These are phyloP conservation scores for Pelecanus crispus DNA, from an alignment of 2,113 vertebrate genomes.

Conservation along the genomic window DNA sequence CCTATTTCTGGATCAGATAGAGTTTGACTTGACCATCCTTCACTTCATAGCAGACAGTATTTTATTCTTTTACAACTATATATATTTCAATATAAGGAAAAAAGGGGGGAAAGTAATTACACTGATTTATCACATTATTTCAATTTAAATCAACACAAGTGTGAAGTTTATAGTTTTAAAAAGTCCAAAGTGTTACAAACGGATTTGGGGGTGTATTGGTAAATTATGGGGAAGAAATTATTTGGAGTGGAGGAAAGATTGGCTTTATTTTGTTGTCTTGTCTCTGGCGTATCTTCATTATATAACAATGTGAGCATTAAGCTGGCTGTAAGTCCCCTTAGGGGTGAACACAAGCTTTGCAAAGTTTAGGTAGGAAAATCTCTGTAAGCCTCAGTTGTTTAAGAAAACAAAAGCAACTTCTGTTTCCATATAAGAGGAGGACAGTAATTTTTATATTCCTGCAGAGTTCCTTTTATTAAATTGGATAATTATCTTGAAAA, in stretches of 20 bases:
- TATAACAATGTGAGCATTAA: not conserved
- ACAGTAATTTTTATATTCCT: not conserved
- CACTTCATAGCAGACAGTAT: not conserved
- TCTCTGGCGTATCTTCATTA: not conserved
- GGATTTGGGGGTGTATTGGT: not conserved
- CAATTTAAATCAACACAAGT: not conserved
- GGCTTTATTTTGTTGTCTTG: not conserved
- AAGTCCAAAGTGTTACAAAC: not conserved
- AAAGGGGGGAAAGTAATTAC: not conserved
- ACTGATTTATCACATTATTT: not conserved
- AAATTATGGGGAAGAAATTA: not conserved
- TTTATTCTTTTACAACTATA: not conserved
- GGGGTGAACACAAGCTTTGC: not conserved
- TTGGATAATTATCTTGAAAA: conserved; percentile 18
- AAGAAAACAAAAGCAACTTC: conserved; percentile 14
- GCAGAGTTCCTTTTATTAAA: conserved; percentile 11
- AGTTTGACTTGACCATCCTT: not conserved
- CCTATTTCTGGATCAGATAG: not conserved
- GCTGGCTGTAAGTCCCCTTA: not conserved
- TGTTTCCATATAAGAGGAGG: not conserved
- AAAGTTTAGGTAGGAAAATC: not conserved
- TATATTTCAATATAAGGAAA: not conserved
- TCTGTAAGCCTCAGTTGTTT: not conserved
- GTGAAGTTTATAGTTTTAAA: not conserved
- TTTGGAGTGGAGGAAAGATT: not conserved